phyloP scores from a whole-genome alignment of 2,797 vertebrate genomes.

The Sylvilagus floridanus region DNA sequence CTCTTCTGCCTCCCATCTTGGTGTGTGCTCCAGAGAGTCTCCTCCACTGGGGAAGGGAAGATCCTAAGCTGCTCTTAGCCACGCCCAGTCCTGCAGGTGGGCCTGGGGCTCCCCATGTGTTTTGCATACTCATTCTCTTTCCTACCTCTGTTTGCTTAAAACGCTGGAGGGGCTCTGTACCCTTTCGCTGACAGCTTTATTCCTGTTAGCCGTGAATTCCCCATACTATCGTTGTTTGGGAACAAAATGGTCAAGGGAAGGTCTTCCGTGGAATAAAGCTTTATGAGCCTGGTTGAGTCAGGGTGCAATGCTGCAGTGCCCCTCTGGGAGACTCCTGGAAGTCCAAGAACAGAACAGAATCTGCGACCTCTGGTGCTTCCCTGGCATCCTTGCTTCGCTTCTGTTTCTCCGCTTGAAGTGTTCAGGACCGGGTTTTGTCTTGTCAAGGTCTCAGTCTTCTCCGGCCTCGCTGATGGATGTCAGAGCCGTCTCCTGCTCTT shows the following conservation, averaged over 20 bases:
- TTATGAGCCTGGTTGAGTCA: accelerated
- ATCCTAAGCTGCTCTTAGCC: accelerated
- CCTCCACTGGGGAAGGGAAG: accelerated
- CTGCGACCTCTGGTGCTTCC: neutral
- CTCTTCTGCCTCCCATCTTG: neutral
- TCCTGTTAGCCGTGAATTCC: neutral
- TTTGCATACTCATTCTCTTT: neutral
- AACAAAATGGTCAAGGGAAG: neutral
- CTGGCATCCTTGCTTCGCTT: neutral
- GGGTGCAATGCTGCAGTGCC: neutral
- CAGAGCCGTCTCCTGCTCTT: neutral
- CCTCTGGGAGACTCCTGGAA: neutral
- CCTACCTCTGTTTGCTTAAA: neutral
- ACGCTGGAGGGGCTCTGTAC: neutral
- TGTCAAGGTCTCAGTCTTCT: neutral
- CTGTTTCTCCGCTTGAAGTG: too few species aligned
- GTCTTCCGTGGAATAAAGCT: neutral
- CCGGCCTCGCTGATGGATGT: neutral
- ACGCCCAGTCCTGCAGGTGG: accelerated
- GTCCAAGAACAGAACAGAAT: neutral
- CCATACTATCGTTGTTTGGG: neutral
- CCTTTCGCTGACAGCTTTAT: neutral
- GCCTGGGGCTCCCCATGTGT: too few species aligned
- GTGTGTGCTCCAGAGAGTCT: too few species aligned
- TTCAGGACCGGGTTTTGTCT: neutral